Evolutionary conservation across 2,113 vertebrate species (phyloP).

Genomic region (Fulica atra): DNA sequence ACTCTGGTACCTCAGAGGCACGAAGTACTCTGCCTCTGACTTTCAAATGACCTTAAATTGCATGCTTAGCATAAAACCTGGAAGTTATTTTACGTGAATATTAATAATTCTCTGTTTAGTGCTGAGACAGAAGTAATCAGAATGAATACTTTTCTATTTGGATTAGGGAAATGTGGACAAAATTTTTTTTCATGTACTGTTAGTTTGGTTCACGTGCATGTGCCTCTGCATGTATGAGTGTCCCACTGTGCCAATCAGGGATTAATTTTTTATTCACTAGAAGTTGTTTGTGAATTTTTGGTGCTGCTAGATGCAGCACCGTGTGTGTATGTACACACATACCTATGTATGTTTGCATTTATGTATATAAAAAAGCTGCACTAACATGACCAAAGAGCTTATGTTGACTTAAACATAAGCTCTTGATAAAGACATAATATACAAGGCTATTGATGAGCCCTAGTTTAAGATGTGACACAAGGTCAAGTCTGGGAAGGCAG

Average conservation of each 20-base stretch:
- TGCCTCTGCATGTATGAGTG: not conserved
- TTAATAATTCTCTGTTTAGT: not conserved
- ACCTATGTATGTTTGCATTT: rapidly evolving
- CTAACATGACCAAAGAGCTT: not conserved
- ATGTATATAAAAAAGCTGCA: not conserved
- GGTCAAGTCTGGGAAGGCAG: not conserved
- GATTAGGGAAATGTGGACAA: not conserved
- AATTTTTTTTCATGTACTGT: too few relatives aligned
- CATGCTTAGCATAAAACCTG: not conserved
- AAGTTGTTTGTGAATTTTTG: not conserved
- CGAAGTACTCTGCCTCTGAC: not conserved
- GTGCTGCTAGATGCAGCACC: not conserved
- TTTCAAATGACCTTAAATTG: not conserved
- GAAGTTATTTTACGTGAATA: not conserved
- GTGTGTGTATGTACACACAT: not conserved
- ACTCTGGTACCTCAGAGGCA: not conserved
- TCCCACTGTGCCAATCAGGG: not conserved
- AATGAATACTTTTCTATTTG: not conserved
- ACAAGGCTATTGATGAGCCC: not conserved
- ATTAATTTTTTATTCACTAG: not conserved
- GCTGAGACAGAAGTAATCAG: not conserved
- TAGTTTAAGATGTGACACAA: not conserved
- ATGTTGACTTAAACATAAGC: not conserved
- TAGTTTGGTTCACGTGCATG: not conserved
- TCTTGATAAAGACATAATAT: not conserved